These are phyloP conservation scores for Drosophila kikkawai DNA, from an alignment of 1,140 invertebrate genomes.

Conservation along the genomic window DNA sequence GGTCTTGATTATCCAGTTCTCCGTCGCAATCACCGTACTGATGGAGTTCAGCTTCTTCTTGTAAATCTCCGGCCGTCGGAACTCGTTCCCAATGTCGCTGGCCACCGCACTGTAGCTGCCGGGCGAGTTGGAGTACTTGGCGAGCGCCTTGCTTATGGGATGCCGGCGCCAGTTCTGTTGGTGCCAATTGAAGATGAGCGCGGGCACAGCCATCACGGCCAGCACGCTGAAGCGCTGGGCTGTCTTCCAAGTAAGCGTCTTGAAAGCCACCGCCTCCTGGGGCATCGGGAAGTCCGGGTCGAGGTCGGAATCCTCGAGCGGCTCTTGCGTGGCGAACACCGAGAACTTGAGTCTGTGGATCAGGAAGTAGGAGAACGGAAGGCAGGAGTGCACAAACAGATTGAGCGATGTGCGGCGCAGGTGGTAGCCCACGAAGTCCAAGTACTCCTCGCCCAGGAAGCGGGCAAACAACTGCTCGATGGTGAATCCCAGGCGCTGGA, in stretches of 20 bases:
- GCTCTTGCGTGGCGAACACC: conserved; percentile 83
- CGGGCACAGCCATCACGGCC: conserved; percentile 75
- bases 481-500: conserved; percentile 90
- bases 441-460: conserved; percentile 89
- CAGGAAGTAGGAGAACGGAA: conserved; percentile 90
- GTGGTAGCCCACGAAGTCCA: conserved; percentile 90
- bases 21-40: conserved; percentile 91
- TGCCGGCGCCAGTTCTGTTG: conserved; percentile 89
- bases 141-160: conserved; percentile 90
- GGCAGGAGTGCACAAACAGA: conserved; percentile 88
- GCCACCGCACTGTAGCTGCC: conserved; percentile 89
- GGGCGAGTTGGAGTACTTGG: conserved; percentile 88
- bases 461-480: conserved; percentile 88
- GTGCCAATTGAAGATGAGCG: conserved; percentile 88
- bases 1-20: conserved; percentile 96
- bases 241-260: conserved; percentile 82
- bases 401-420: conserved; percentile 89
- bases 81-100: conserved; percentile 91
- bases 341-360: conserved; percentile 86
- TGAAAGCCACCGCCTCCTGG: conserved; percentile 84
- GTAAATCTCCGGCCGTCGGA: conserved; percentile 85
- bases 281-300: conserved; percentile 83
- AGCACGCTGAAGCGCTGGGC: conserved; percentile 84
- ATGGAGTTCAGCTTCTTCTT: conserved; percentile 89
- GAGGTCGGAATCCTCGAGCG: conserved; percentile 76